phyloP scores from a whole-genome alignment of 2,113 vertebrate genomes.

The Eubucco bourcierii region DNA sequence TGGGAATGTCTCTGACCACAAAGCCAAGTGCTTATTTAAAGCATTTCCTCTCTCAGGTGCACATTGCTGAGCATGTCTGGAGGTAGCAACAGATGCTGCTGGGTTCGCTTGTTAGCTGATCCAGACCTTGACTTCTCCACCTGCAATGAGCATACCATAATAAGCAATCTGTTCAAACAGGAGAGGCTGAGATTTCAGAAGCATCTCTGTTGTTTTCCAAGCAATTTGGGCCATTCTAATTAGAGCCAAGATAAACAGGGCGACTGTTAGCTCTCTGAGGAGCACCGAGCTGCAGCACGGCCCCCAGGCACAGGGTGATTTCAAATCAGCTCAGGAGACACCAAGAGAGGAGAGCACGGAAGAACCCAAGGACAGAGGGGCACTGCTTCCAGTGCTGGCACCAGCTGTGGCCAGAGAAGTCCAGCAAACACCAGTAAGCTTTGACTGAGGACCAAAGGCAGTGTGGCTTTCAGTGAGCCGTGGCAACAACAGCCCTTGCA shows the following conservation, averaged over 20 bases:
- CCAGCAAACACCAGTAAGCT: not conserved
- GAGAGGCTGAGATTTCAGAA: not conserved
- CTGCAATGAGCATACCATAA: not conserved
- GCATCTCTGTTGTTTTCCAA: not conserved
- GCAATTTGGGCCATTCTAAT: not conserved
- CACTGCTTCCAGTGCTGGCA: not conserved
- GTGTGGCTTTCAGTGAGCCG: not conserved
- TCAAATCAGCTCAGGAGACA: not conserved
- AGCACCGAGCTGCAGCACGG: not conserved
- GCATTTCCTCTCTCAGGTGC: not conserved
- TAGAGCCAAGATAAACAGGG: not conserved
- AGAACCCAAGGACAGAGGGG: not conserved
- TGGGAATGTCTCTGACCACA: not conserved
- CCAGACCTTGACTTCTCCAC: constrained; percentile 1
- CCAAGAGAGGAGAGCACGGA: not conserved
- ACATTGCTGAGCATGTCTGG: not conserved
- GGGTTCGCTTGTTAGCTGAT: not conserved
- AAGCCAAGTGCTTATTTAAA: not conserved
- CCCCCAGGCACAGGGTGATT: not conserved
- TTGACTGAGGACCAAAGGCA: not conserved
- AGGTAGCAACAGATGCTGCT: not conserved
- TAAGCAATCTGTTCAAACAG: not conserved
- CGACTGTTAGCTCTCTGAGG: not conserved
- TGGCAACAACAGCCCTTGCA: not conserved
- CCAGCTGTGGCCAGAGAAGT: not conserved